Evolutionary conservation across 2,888 invertebrate species (phyloP).

Genomic region (Thecocarcelia acutangulata): DNA sequence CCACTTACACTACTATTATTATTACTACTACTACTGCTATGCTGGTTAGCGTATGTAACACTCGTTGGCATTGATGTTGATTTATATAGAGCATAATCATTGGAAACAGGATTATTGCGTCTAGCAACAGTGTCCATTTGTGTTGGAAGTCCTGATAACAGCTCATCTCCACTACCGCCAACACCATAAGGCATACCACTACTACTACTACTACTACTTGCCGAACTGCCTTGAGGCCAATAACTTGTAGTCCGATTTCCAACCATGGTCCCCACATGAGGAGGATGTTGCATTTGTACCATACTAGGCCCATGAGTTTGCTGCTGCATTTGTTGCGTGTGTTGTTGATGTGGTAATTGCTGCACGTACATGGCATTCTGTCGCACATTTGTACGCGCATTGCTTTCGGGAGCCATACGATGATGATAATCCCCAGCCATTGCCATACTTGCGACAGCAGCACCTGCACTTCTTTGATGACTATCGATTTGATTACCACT

Average conservation of each 20-base stretch:
- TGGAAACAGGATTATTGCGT: constrained; percentile 23
- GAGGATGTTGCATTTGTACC: constrained; percentile 52
- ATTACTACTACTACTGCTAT: constrained; percentile 32
- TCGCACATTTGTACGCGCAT: constrained; percentile 43
- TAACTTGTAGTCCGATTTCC: constrained; percentile 49
- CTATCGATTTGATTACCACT: constrained; percentile 49
- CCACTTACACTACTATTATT: constrained; percentile 42
- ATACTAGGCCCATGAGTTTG: constrained; percentile 39
- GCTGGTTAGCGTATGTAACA: constrained; percentile 40
- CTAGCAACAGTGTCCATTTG: constrained; percentile 48
- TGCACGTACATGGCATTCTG: constrained; percentile 69
- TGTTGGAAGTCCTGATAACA: constrained; percentile 27
- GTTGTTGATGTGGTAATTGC: constrained; percentile 56
- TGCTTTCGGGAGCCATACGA: constrained; percentile 41
- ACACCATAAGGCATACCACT: constrained; percentile 42
- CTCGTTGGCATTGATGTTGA: constrained; percentile 49
- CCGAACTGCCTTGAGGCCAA: constrained; percentile 54
- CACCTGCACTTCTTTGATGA: constrained; percentile 35
- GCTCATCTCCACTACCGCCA: constrained; percentile 38
- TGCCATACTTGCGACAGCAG: constrained; percentile 17
- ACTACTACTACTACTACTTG: constrained; percentile 29
- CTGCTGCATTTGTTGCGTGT: constrained; percentile 26
- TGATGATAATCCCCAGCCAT: constrained; percentile 57
- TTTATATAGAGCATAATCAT: constrained; percentile 58
- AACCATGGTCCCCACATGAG: constrained; percentile 31